Conservation (phyloP, 2,888 invertebrate species). For the Archips xylosteana region DNA sequence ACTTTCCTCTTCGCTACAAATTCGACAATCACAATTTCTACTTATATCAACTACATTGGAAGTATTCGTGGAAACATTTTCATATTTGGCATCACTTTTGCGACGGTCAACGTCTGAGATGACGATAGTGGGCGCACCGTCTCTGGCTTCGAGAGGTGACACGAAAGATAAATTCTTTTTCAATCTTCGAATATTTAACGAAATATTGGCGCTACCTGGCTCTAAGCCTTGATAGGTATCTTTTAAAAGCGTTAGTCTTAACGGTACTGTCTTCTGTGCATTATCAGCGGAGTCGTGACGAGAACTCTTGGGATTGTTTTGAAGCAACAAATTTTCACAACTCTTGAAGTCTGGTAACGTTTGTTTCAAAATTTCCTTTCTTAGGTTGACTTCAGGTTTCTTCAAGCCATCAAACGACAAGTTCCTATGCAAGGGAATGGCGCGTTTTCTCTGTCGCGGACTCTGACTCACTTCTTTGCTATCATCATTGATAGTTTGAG, state of each 20-base stretch:
- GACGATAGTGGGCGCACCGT: slow-evolving; percentile 53
- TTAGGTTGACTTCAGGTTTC: slow-evolving; percentile 58
- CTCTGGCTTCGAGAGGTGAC: slow-evolving; percentile 43
- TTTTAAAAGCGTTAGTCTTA: slow-evolving; percentile 46
- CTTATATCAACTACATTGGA: slow-evolving; percentile 64
- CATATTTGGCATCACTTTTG: slow-evolving; percentile 61
- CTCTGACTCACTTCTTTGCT: slow-evolving; percentile 46
- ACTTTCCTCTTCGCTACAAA: slow-evolving; percentile 67
- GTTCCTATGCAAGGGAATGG: slow-evolving; percentile 52
- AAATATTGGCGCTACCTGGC: slow-evolving; percentile 44
- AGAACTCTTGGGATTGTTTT: slow-evolving; percentile 35
- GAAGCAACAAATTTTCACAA: slow-evolving; percentile 59
- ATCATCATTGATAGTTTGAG: slow-evolving; percentile 45
- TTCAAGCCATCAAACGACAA: slow-evolving; percentile 57
- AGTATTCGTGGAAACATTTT: slow-evolving; percentile 57
- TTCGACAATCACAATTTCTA: slow-evolving; percentile 75
- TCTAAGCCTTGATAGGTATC: slow-evolving; percentile 48
- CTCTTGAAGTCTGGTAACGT: slow-evolving; percentile 61
- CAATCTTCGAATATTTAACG: slow-evolving; percentile 51
- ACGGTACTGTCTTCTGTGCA: slow-evolving; percentile 41
- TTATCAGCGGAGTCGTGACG: slow-evolving; percentile 44
- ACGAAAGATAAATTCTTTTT: slow-evolving; percentile 51
- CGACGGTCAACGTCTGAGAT: slow-evolving; percentile 50
- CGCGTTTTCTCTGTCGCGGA: slow-evolving; percentile 59
- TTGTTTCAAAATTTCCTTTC: slow-evolving; percentile 66